Conservation (phyloP, 35 echinoderm and acorn worm genomes). For the Strongylocentrotus purpuratus region DNA sequence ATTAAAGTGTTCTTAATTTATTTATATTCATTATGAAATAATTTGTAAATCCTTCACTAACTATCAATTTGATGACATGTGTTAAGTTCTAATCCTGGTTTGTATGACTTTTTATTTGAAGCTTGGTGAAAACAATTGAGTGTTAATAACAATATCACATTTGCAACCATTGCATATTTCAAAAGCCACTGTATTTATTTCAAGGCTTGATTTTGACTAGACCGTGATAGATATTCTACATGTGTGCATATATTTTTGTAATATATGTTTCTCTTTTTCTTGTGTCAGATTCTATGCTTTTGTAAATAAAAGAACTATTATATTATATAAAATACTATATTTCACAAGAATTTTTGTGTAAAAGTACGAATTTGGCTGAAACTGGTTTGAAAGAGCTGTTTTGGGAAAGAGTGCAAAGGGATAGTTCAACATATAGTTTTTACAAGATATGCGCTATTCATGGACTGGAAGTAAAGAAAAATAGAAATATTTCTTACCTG, state of each 20-base stretch:
- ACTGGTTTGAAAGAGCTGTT: background rate
- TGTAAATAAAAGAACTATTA: constrained; percentile 49
- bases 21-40: background rate
- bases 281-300: constrained; percentile 20
- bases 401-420: background rate
- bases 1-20: background rate
- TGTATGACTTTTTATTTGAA: background rate
- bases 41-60: background rate
- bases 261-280: constrained; percentile 18
- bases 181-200: background rate
- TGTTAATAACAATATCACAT: background rate
- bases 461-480: background rate
- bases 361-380: background rate
- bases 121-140: background rate
- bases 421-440: background rate
- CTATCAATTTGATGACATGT: background rate
- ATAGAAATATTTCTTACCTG: background rate
- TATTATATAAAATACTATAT: background rate
- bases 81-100: background rate
- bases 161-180: background rate
- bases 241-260: constrained; percentile 20
- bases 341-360: background rate
- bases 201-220: background rate
- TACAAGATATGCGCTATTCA: background rate
- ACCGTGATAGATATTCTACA: background rate